Evolutionary conservation across 2,888 invertebrate genomes (phyloP), one percentile per base, ranked within the genome.

Genomic region (Trichopria drosophilae): DNA sequence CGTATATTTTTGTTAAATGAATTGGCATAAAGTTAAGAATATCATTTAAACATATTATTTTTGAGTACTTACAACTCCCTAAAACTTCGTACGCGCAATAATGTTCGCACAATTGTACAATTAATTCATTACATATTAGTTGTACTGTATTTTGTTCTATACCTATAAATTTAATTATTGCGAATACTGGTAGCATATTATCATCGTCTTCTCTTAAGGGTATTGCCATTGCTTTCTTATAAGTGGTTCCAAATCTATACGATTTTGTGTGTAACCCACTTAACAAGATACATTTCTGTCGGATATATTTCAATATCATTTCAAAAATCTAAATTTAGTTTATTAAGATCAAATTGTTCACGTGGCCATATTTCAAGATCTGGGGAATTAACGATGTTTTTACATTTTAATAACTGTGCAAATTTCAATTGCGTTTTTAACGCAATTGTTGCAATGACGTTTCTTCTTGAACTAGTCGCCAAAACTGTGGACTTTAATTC

Each of bases 171-270:
- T 18, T n/a, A 47, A 47, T 46, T 1, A 29, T 31, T 16, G 46
- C 12, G 26, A 52, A 52, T 20, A 36, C 1, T 10, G 52, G 51
- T 12, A 45, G 29, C 6, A 15, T 40, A 36, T 51, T 40, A 18
- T 45, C 6, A n/a, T 22, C 36, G 24, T 36, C 29, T 10, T 41
- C 37, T 9, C 46, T 6, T 12, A 19, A 13, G 12, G 20, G 36
- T 16, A 51, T 35, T 9, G 45, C 10, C 34, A 39, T 20, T 18
- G 19, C 40, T 26, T 22, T 44, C 29, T 51, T 31, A 16, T 36
- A 51, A 7, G 20, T 24, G 1, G 18, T 35, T 23, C 40, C 44
- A 15, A 2, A 44, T 3, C 20, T n/a, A n/a, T n/a, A n/a, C n/a
- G n/a, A n/a, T n/a, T n/a, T n/a, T n/a, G n/a, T n/a, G 10, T 1